Evolutionary conservation across 2,797 vertebrate genomes (phyloP).

Genomic region (Oreochromis grahami): DNA sequence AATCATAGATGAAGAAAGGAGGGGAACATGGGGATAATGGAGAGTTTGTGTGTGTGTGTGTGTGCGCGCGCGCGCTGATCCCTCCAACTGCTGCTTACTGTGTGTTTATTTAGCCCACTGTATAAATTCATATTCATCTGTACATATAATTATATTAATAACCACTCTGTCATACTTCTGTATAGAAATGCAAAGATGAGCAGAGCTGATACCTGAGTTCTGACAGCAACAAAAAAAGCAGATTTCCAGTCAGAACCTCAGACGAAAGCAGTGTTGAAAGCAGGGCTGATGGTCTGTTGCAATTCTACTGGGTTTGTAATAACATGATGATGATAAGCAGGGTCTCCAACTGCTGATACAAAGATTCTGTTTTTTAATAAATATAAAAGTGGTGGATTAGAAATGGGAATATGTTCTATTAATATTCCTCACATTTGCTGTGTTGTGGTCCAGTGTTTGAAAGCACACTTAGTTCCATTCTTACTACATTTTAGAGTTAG

Average conservation of each 20-base stretch:
- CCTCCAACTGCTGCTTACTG: background rate
- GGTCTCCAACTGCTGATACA: background rate
- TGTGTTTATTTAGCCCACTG: background rate
- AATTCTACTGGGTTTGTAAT: background rate
- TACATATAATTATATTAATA: background rate
- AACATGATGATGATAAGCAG: background rate
- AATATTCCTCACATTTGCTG: background rate
- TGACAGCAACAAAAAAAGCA: background rate
- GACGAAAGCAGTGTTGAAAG: background rate
- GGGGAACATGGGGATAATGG: background rate
- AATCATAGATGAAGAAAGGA: background rate
- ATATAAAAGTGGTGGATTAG: background rate
- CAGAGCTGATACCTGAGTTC: background rate
- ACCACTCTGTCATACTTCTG: background rate
- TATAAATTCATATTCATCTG: background rate
- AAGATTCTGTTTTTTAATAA: background rate
- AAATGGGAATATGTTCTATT: background rate
- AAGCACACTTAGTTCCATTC: background rate
- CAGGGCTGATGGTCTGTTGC: background rate
- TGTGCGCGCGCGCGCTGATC: background rate
- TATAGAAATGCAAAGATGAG: background rate
- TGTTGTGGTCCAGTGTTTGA: background rate
- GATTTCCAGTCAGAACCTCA: background rate
- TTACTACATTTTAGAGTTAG: background rate
- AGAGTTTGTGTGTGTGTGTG: background rate